Evolutionary conservation across 1,140 invertebrate species (phyloP).

Genomic region (Doryteuthis pealeii): DNA sequence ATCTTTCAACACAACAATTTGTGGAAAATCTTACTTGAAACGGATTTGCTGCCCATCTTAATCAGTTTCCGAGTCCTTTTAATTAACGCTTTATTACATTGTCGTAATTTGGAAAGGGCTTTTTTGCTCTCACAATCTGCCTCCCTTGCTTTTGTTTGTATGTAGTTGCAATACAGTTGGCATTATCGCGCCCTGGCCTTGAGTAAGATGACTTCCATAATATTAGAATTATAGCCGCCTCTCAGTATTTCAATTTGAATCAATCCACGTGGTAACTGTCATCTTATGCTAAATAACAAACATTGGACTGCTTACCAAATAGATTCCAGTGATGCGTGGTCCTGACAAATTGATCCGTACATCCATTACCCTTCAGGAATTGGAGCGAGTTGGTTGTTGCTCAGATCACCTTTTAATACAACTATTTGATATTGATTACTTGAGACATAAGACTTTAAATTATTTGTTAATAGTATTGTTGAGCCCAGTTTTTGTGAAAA

Average conservation of each 20-base stretch:
- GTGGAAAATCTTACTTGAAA: conserved; percentile 42
- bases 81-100: conserved; percentile 63
- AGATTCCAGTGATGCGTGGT: conserved; percentile 47
- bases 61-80: conserved; percentile 62
- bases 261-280: conserved; percentile 59
- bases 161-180: conserved; percentile 62
- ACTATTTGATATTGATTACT: conserved; percentile 42
- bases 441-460: conserved; percentile 36
- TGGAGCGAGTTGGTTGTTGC: conserved; percentile 60
- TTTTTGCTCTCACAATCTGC: conserved; percentile 66
- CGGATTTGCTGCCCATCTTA: conserved; percentile 49
- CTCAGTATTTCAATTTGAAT: conserved; percentile 63
- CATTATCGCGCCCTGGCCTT: conserved; percentile 60
- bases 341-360: conserved; percentile 50
- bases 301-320: conserved; percentile 17
- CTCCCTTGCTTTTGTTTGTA: conserved; percentile 66
- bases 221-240: conserved; percentile 60
- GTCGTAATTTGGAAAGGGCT: conserved; percentile 64
- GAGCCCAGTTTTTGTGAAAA: conserved; percentile 48
- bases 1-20: not conserved
- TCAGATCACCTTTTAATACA: conserved; percentile 52
- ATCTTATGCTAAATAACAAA: conserved; percentile 57
- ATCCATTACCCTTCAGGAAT: conserved; percentile 59
- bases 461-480: conserved; percentile 52
- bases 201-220: conserved; percentile 59